Conservation (phyloP, 2,888 invertebrate genomes). For the Cataglyphis rosenhaueri region DNA sequence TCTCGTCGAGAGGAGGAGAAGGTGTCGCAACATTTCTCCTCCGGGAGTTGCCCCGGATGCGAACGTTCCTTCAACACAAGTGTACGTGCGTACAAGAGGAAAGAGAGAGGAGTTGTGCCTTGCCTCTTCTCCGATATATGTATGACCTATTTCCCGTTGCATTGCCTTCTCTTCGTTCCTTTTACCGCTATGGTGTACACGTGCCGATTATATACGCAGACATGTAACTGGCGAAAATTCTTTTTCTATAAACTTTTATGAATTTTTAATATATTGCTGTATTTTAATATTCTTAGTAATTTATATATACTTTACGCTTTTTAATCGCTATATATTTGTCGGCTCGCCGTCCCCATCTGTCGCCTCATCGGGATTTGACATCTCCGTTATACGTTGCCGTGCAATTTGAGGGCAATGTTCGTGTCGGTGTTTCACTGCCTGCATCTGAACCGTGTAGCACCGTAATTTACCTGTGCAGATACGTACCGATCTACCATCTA, state of each 20-base stretch:
- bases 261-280: not conserved
- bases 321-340: not conserved
- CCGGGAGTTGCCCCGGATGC: not conserved
- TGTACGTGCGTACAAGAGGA: not conserved
- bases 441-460: not conserved
- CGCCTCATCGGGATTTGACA: slow-evolving; percentile 6
- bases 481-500: not conserved
- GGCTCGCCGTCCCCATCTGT: slow-evolving; percentile 8
- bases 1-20: not conserved
- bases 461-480: not conserved
- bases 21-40: not conserved
- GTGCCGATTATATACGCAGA: not conserved
- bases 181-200: not conserved
- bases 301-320: not conserved
- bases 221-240: not conserved
- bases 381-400: slow-evolving; percentile 16
- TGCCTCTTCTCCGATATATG: not conserved
- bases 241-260: not conserved
- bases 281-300: not conserved
- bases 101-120: not conserved
- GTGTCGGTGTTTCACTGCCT: not conserved
- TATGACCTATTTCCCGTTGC: slow-evolving; percentile 61
- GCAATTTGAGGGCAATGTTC: not conserved
- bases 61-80: not conserved
- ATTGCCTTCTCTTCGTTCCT: not conserved